These are phyloP conservation scores for Dynastes grantii DNA, from an alignment of 2,888 invertebrate species.

Conservation along the genomic window DNA sequence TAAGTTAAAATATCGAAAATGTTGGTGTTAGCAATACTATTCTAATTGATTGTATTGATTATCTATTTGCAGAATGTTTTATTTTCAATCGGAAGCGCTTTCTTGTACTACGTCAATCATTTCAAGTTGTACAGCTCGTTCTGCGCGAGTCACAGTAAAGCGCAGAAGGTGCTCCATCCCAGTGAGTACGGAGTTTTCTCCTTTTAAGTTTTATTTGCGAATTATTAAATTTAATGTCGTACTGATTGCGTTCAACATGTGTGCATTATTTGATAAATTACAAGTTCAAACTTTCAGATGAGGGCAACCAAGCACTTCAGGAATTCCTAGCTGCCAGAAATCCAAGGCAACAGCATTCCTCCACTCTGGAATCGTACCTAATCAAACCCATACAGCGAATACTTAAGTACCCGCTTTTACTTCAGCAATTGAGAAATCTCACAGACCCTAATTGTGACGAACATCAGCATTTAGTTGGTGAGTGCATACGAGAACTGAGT, in stretches of 20 bases:
- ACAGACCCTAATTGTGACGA: slow-evolving; percentile 95
- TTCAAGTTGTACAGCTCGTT: slow-evolving; percentile 99
- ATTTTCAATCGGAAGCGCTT: slow-evolving; percentile 96
- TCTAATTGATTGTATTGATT: neutral
- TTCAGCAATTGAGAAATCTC: slow-evolving; percentile 95
- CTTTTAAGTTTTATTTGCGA: neutral
- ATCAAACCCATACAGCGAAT: slow-evolving; percentile 99
- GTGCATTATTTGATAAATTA: neutral
- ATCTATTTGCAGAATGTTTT: slow-evolving; percentile 87
- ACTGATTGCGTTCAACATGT: too few relatives aligned
- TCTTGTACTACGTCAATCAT: slow-evolving; percentile 97
- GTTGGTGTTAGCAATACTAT: neutral
- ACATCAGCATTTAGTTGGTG: slow-evolving; percentile 93
- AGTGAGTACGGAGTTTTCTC: slow-evolving; percentile 73
- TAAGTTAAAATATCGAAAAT: slow-evolving; percentile 67
- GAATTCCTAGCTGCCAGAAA: slow-evolving; percentile 95
- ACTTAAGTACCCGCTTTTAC: slow-evolving; percentile 94
- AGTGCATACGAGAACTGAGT: slow-evolving; percentile 63
- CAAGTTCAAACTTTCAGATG: slow-evolving; percentile 75
- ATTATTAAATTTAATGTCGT: neutral
- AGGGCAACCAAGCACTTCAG: slow-evolving; percentile 96
- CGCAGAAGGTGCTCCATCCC: slow-evolving; percentile 98
- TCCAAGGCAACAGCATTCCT: slow-evolving; percentile 97
- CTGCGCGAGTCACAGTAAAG: slow-evolving; percentile 98
- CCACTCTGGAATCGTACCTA: slow-evolving; percentile 96